Conservation (phyloP, 1,140 invertebrate species). For the Acyrthosiphon pisum region DNA sequence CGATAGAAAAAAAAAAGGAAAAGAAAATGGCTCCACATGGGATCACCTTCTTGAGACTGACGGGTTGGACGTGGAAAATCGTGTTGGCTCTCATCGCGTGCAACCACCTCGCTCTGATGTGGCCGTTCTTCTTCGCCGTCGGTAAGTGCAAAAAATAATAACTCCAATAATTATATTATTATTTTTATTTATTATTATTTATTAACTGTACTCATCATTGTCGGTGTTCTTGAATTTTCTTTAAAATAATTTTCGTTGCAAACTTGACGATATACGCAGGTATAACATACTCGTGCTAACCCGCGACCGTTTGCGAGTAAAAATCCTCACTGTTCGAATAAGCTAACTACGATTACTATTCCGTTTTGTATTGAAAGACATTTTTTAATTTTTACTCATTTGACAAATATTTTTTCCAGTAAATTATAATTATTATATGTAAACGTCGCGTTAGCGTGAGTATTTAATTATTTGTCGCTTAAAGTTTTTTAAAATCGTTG, state of each 20-base stretch:
- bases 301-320: background rate
- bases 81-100: slow-evolving; percentile 18
- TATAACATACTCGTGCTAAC: background rate
- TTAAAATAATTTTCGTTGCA: background rate
- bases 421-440: background rate
- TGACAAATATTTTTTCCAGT: background rate
- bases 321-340: background rate
- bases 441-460: too few species aligned
- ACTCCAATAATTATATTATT: background rate
- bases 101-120: slow-evolving; percentile 28
- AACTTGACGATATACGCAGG: background rate
- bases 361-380: background rate
- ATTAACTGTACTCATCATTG: background rate
- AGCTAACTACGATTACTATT: background rate
- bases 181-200: background rate
- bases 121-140: slow-evolving; percentile 27
- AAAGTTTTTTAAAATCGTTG: too few species aligned
- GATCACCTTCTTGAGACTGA: background rate
- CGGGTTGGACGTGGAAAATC: slow-evolving; percentile 43
- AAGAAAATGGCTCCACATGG: background rate
- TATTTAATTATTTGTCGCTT: too few species aligned
- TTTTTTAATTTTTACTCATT: background rate
- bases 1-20: background rate
- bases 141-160: background rate
- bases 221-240: background rate